Evolutionary conservation across 2,113 vertebrate genomes (phyloP).

Genomic region (Salminus brasiliensis): DNA sequence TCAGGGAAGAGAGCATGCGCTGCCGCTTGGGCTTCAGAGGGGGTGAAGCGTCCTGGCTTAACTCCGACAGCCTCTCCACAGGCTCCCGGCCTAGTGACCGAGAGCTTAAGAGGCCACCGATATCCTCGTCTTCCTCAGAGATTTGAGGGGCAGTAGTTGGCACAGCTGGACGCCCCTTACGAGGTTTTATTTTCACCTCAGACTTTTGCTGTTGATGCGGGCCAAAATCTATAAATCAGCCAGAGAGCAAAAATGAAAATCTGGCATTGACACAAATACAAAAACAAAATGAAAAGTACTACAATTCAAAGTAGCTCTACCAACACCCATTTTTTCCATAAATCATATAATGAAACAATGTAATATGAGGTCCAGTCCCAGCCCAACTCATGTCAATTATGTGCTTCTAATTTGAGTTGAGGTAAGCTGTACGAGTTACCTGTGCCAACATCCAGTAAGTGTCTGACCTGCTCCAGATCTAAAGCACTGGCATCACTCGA

Average conservation of each 20-base stretch:
- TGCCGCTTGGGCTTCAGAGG: slow-evolving; percentile 67
- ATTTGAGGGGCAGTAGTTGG: slow-evolving; percentile 47
- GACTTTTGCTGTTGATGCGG: slow-evolving; percentile 44
- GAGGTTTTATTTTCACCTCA: slow-evolving; percentile 73
- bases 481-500: slow-evolving; percentile 77
- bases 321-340: no score
- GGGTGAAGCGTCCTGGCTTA: slow-evolving; percentile 69
- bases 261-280: background rate
- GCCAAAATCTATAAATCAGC: slow-evolving; percentile 51
- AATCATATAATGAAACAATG: no score
- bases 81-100: slow-evolving; percentile 67
- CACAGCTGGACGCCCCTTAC: slow-evolving; percentile 71
- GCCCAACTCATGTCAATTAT: no score
- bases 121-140: slow-evolving; percentile 50
- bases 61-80: slow-evolving; percentile 42
- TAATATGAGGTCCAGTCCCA: no score
- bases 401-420: background rate
- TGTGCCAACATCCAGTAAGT: slow-evolving; percentile 82
- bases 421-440: slow-evolving; percentile 65
- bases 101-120: slow-evolving; percentile 72
- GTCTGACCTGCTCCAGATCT: slow-evolving; percentile 81
- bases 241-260: slow-evolving; percentile 50
- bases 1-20: slow-evolving; percentile 72
- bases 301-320: no score
- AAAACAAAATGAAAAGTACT: background rate